These are phyloP conservation scores for Medauroidea extradentata DNA, from an alignment of 1,140 invertebrate species.

Conservation along the genomic window DNA sequence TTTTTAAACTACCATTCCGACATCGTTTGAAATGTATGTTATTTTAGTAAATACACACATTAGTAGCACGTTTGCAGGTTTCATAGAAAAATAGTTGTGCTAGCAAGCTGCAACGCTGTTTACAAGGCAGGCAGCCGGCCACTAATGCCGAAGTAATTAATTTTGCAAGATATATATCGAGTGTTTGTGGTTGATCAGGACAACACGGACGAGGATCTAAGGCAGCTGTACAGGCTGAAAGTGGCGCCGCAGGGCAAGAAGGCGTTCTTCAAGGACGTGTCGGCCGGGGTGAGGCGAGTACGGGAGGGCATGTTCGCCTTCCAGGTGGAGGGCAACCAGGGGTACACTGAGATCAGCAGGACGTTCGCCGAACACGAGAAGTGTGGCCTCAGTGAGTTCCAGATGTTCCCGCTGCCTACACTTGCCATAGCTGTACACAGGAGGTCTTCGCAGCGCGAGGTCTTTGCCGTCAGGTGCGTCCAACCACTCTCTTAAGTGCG, in stretches of 20 bases:
- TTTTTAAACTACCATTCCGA: no score
- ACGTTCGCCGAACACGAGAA: constrained; percentile 12
- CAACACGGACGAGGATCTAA: not conserved
- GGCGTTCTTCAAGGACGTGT: constrained; percentile 50
- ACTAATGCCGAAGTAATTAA: not conserved
- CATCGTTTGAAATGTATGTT: no score
- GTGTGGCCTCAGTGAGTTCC: constrained; percentile 7
- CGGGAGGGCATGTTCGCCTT: constrained; percentile 57
- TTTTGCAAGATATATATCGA: not conserved
- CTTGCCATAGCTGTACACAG: not conserved
- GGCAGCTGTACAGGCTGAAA: constrained; percentile 52
- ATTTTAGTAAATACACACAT: no score
- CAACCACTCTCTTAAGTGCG: no score
- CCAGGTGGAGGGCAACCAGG: constrained; percentile 38
- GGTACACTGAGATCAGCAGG: constrained; percentile 11
- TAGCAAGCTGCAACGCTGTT: no score
- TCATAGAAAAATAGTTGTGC: no score
- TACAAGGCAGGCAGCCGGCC: no score
- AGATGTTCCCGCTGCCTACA: constrained; percentile 1
- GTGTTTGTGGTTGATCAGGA: not conserved
- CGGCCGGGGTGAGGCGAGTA: constrained; percentile 53
- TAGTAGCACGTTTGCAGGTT: no score
- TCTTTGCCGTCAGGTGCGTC: constrained; percentile 12
- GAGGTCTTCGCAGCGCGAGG: constrained; percentile 7
- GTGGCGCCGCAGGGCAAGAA: constrained; percentile 49